Evolutionary conservation across 2,797 vertebrate genomes (phyloP).

Genomic region (Tokudaia tokunoshimensis): DNA sequence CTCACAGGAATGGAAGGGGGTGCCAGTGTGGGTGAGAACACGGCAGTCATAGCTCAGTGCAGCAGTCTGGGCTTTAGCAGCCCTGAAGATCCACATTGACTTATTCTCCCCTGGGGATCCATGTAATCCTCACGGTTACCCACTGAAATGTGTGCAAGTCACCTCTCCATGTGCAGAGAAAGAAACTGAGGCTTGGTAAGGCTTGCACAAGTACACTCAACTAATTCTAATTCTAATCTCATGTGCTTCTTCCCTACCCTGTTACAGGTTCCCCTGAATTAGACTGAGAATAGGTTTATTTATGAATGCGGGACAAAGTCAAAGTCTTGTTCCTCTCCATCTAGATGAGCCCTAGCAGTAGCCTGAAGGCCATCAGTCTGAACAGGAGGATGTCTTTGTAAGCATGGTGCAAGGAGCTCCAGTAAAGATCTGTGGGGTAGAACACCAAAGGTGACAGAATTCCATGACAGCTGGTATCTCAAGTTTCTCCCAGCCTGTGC

Average conservation of each 20-base stretch:
- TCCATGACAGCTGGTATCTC: not conserved
- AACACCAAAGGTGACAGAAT: not conserved
- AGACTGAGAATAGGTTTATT: not conserved
- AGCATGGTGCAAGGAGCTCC: not conserved
- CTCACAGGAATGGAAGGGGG: not conserved
- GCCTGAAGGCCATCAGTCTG: not conserved
- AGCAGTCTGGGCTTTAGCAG: rapidly evolving
- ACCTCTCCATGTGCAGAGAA: not conserved
- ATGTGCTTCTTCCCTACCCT: not conserved
- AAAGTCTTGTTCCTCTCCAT: not conserved
- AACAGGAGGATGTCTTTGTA: not conserved
- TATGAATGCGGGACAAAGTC: not conserved
- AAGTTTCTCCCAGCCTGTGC: not conserved
- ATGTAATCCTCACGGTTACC: not conserved
- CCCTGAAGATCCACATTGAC: not conserved
- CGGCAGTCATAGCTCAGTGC: rapidly evolving
- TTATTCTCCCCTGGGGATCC: not conserved
- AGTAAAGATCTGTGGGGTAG: not conserved
- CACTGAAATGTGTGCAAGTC: not conserved
- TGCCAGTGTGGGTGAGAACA: no score
- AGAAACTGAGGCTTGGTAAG: not conserved
- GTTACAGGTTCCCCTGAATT: not conserved
- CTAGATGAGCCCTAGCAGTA: not conserved
- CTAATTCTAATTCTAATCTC: not conserved
- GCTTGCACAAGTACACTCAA: not conserved